Evolutionary conservation across 23 tunicate species (phyloP).

Genomic region (Ascidia mentula): DNA sequence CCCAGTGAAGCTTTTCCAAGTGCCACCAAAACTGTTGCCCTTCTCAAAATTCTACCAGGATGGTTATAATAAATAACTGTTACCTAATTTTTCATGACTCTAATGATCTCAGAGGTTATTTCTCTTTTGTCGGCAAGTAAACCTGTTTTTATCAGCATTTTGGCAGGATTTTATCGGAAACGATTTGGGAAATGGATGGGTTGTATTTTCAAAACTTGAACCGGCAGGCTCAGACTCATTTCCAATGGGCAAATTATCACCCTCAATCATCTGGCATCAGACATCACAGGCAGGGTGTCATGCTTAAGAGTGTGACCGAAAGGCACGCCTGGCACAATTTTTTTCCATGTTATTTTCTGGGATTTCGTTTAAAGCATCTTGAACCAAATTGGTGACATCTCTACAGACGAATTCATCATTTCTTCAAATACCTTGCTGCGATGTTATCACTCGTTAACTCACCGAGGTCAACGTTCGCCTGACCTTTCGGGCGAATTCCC

Average conservation of each 20-base stretch:
- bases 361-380: neutral
- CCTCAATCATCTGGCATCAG: neutral
- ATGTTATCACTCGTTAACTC: neutral
- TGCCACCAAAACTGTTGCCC: conserved; percentile 10
- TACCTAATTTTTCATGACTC: neutral
- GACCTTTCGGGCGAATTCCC: too few species aligned
- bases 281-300: too few species aligned
- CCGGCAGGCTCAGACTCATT: neutral
- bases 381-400: neutral
- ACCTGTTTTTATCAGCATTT: neutral
- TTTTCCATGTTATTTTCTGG: neutral
- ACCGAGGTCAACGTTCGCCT: neutral
- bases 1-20: conserved; percentile 1
- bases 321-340: neutral
- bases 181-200: too few species aligned
- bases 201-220: neutral
- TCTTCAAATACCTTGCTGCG: conserved; percentile 2
- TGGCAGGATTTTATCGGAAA: too few species aligned
- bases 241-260: neutral
- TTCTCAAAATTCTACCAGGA: neutral
- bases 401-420: conserved; percentile 1
- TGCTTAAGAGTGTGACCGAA: neutral
- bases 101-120: neutral
- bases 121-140: neutral
- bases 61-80: neutral